phyloP scores from a whole-genome alignment of 2,113 vertebrate genomes.

The Xyliphius kryptos region DNA sequence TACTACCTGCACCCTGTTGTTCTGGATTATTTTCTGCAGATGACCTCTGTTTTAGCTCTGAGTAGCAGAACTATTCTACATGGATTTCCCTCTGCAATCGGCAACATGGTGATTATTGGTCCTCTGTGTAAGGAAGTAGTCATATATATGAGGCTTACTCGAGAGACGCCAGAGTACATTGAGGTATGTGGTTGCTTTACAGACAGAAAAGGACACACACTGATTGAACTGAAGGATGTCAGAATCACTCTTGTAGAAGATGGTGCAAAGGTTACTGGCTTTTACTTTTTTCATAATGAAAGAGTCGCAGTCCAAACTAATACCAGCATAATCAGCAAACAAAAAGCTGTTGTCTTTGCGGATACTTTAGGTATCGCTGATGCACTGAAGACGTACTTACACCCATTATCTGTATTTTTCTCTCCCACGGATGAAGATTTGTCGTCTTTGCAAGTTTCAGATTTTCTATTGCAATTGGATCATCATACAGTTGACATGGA shows the following conservation, averaged over 20 bases:
- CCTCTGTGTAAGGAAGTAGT: constrained; percentile 71
- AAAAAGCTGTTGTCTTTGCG: constrained; percentile 72
- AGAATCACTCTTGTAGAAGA: constrained; percentile 61
- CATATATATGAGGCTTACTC: constrained; percentile 68
- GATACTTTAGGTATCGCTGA: constrained; percentile 68
- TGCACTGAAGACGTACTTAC: constrained; percentile 60
- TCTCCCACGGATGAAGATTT: constrained; percentile 36
- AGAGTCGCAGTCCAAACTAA: constrained; percentile 38
- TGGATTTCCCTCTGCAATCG: constrained; percentile 74
- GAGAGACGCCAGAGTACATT: constrained; percentile 56
- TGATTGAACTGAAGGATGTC: constrained; percentile 70
- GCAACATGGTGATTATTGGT: constrained; percentile 62
- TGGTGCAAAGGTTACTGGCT: constrained; percentile 49
- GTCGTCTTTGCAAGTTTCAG: constrained; percentile 16
- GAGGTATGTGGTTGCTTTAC: constrained; percentile 78
- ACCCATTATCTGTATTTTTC: constrained; percentile 57
- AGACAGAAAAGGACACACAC: constrained; percentile 61
- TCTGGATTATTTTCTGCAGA: constrained; percentile 79
- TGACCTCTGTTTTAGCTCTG: constrained; percentile 59
- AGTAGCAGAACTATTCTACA: constrained; percentile 39
- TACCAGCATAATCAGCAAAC: constrained; percentile 27
- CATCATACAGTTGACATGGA: constrained; percentile 44
- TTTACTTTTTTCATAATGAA: constrained; percentile 71
- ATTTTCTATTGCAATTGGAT: constrained; percentile 39
- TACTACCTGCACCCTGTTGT: constrained; percentile 76